Evolutionary conservation across 53 echinoderm and acorn worm species (phyloP), one percentile per base, ranked within the genome.

Genomic region (Patiria pectinifera): DNA sequence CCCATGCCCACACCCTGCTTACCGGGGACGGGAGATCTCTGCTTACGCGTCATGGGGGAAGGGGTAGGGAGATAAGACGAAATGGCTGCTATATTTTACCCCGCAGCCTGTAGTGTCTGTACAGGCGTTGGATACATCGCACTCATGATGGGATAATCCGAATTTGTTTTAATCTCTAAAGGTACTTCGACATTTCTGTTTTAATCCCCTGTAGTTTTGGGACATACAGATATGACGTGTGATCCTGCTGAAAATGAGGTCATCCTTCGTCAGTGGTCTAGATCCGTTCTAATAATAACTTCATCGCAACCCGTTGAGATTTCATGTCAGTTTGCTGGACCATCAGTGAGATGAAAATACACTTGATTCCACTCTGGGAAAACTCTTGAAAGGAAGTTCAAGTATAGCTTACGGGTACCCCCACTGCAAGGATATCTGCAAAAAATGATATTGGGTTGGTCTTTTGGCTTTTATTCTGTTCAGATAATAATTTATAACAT

Each of bases 21-120:
- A 24, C 61, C 45, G 58, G 8, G 78, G 62, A 43, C 45, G 11
- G 80, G 46, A 11, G 70, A 4, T 69, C 71, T 92, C 71, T 71
- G 58, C 78, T 48, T 86, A 80, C 63, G 7, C 48, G 44, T 71
- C 61, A 43, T 93, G 84, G 93, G 91, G 86, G 26, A 85, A 70
- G 61, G 61, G 19, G 48, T 12, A 11, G 76, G 76, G 49, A 59
- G 62, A 62, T 62, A 79, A 89, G 89, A 59, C 63, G 77, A 60
- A 24, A 10, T 23, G 22, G 22, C 22, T 9, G 22, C 74, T 16
- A 21, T 24, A 3, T 74, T 23, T 74, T n/a, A 0, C 22, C 35
- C 35, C 35, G 35, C 35, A 35, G 35, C 35, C 35, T 35, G 18
- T 0, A 21, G 24, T 9, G 18, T 23, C 74, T 53, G 53, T 53